A percentile compares a stretch with the other conserved stretches of the same genome.
Conservation (phyloP, 1,140 invertebrate species). For the Bombyx mori region DNA sequence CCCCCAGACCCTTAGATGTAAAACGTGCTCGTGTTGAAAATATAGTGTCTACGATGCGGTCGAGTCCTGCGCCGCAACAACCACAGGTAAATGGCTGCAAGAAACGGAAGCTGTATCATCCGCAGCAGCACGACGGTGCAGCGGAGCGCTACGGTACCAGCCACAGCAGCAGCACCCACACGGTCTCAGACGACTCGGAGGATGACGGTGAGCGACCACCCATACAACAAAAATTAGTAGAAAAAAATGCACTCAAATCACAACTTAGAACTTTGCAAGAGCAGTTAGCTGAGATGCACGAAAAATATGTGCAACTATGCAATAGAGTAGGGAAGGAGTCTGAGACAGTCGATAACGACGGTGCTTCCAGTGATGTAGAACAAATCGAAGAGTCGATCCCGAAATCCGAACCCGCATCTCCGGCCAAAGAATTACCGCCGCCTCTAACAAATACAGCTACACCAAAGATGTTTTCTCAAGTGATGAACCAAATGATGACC, state of each 20-base stretch:
- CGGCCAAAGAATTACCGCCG: constrained; percentile 72
- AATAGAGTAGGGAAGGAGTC: constrained; percentile 86
- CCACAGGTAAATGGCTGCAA: constrained; percentile 91
- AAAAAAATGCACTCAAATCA: constrained; percentile 87
- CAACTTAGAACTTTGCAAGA: constrained; percentile 90
- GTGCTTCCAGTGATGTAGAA: constrained; percentile 79
- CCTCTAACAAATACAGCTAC: constrained; percentile 64
- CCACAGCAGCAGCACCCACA: constrained; percentile 66
- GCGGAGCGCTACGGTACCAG: constrained; percentile 76
- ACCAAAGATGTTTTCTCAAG: constrained; percentile 76
- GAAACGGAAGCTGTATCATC: constrained; percentile 97
- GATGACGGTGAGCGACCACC: constrained; percentile 82
- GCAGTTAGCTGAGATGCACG: constrained; percentile 91
- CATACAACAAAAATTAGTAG: constrained; percentile 85
- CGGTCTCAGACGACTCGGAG: constrained; percentile 78
- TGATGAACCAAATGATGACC: constrained; percentile 79
- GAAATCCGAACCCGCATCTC: constrained; percentile 73
- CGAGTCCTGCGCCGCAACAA: constrained; percentile 82
- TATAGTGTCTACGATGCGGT: constrained; percentile 92
- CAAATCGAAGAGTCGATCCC: constrained; percentile 71
- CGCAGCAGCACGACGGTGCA: constrained; percentile 89
- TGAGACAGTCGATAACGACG: constrained; percentile 81
- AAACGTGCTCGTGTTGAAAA: constrained; percentile 95
- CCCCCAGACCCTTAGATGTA: constrained; percentile 76
- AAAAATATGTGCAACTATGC: constrained; percentile 89